These are phyloP conservation scores for Cyprinus carpio DNA, from an alignment of 2,113 vertebrate species.

Conservation along the genomic window DNA sequence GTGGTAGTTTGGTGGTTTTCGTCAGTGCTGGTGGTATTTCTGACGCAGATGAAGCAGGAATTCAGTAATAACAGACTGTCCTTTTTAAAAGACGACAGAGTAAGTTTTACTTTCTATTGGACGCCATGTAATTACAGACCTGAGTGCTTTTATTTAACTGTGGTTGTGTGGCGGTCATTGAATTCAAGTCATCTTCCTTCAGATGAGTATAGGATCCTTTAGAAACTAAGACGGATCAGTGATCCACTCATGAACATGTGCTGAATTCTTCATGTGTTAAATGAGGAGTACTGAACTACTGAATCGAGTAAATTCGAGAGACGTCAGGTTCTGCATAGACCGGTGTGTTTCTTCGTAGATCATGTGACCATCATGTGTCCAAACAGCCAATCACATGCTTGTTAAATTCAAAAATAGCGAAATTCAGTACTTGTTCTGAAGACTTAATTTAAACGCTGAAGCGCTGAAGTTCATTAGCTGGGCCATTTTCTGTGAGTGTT, in stretches of 20 bases:
- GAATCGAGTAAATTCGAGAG: not conserved
- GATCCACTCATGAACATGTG: too few species aligned
- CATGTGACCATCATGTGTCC: not conserved
- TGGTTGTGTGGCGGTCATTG: not conserved
- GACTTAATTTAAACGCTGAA: too few species aligned
- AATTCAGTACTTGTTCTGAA: not conserved
- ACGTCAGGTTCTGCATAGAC: not conserved
- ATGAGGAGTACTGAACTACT: not conserved
- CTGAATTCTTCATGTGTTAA: not conserved
- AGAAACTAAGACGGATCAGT: not conserved
- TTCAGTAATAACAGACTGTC: not conserved
- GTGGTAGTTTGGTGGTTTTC: not conserved
- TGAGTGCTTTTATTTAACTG: too few species aligned
- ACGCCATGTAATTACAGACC: not conserved
- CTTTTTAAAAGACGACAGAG: not conserved
- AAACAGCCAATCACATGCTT: not conserved
- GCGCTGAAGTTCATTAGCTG: not conserved
- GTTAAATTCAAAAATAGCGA: not conserved
- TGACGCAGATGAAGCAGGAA: not conserved
- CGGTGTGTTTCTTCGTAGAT: not conserved
- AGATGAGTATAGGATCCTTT: not conserved
- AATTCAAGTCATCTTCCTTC: not conserved
- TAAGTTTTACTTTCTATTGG: not conserved
- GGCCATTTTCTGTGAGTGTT: not conserved
- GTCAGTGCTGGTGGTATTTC: not conserved